phyloP scores from a whole-genome alignment of 2,888 invertebrate genomes.

The Dendrolimus houi region DNA sequence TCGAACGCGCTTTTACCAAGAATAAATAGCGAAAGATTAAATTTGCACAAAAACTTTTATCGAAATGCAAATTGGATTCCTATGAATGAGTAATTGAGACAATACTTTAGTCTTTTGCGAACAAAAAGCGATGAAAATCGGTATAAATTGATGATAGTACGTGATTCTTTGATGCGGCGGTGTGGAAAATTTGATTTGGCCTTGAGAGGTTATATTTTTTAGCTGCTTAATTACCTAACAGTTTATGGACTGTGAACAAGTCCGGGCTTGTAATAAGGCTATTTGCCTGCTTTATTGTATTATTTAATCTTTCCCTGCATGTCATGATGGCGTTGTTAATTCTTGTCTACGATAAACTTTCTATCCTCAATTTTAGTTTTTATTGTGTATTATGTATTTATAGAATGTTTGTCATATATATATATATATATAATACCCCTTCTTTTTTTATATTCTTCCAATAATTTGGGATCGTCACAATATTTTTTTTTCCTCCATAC shows the following conservation, averaged over 20 bases:
- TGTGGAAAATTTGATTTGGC: conserved; percentile 10
- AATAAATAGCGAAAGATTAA: neutral
- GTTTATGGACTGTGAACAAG: neutral
- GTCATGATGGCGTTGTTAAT: too few relatives aligned
- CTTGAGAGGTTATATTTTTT: conserved; percentile 1
- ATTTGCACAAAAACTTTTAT: neutral
- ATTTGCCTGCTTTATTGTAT: too few relatives aligned
- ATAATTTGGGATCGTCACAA: too few relatives aligned
- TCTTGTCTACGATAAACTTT: too few relatives aligned
- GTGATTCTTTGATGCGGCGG: neutral
- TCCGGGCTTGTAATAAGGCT: neutral
- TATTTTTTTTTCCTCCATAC: too few relatives aligned
- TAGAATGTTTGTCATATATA: too few relatives aligned
- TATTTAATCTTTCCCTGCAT: too few relatives aligned
- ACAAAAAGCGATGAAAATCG: neutral
- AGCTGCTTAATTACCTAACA: neutral
- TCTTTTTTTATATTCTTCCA: too few relatives aligned
- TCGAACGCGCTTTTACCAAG: neutral
- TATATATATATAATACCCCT: too few relatives aligned
- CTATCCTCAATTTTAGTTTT: too few relatives aligned
- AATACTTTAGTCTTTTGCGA: neutral
- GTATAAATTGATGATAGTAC: neutral
- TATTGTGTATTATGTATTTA: too few relatives aligned
- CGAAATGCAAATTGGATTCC: neutral
- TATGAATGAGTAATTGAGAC: neutral